Percentiles rank a stretch among this genome's conserved stretches.
These are phyloP conservation scores for Trileptium ribeirensis DNA, from an alignment of 2,888 invertebrate genomes.

Conservation along the genomic window DNA sequence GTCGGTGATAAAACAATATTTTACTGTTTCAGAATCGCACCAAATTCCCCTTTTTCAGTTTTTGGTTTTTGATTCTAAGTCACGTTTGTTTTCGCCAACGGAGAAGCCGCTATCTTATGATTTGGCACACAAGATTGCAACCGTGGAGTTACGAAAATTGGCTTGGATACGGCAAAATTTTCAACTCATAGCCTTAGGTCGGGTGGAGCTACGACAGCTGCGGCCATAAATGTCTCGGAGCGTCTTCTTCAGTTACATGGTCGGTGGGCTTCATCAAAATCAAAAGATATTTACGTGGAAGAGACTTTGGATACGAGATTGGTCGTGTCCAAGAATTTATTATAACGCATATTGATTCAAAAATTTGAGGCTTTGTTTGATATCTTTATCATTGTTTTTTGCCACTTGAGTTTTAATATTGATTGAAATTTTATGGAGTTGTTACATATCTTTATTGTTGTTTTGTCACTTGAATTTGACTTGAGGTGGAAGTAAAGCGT, in stretches of 20 bases:
- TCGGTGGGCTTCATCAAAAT: neutral
- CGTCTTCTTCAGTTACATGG: neutral
- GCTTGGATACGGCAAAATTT: neutral
- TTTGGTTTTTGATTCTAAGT: neutral
- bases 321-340: too few species aligned
- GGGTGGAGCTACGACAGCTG: neutral
- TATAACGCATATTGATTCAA: too few species aligned
- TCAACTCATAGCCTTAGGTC: neutral
- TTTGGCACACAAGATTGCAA: neutral
- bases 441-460: too few species aligned
- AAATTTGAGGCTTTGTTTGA: too few species aligned
- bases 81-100: neutral
- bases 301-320: too few species aligned
- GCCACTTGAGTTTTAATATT: too few species aligned
- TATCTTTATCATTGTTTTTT: too few species aligned
- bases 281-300: neutral
- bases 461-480: too few species aligned
- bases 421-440: too few species aligned
- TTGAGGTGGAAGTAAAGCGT: too few species aligned
- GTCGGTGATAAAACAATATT: too few species aligned
- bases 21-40: too few species aligned
- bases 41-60: neutral
- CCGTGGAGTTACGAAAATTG: neutral
- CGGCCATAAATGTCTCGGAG: neutral
- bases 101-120: neutral